phyloP scores from a whole-genome alignment of 2,113 vertebrate genomes.

The Propithecus coquereli region DNA sequence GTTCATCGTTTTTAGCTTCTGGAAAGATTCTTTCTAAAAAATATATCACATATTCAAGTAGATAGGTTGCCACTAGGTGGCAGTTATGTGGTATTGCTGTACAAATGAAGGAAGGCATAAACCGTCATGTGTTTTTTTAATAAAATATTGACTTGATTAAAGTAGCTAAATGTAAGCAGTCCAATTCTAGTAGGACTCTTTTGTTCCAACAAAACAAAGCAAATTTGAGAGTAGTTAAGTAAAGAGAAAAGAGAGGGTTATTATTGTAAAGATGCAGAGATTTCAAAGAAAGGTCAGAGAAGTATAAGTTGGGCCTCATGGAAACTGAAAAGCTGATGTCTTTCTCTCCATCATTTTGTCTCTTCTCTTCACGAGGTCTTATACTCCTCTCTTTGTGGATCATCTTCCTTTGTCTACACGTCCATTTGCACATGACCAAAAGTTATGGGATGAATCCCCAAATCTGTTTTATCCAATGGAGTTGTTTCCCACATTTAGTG shows the following conservation, averaged over 20 bases:
- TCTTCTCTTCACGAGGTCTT: background rate
- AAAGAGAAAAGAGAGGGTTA: background rate
- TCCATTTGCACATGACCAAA: background rate
- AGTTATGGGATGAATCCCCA: background rate
- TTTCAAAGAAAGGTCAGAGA: background rate
- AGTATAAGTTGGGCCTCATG: background rate
- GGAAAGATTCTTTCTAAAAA: conserved; percentile 9
- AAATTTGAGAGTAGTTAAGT: background rate
- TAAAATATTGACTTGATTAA: background rate
- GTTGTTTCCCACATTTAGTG: background rate
- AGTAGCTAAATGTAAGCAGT: background rate
- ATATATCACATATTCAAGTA: background rate
- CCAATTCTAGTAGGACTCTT: background rate
- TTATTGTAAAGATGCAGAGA: background rate
- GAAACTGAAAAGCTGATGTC: background rate
- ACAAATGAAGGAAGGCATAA: background rate
- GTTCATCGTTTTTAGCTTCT: background rate
- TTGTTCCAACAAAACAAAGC: background rate
- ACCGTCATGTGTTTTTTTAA: background rate
- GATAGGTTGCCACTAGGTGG: conserved; percentile 17
- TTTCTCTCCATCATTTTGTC: background rate
- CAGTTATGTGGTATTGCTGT: background rate
- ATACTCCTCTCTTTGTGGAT: background rate
- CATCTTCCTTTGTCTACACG: background rate
- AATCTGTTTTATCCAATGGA: background rate